A percentile compares a stretch with the other conserved stretches of the same genome.
Conservation (phyloP, 2,113 vertebrate species). For the Gracilinanus agilis region DNA sequence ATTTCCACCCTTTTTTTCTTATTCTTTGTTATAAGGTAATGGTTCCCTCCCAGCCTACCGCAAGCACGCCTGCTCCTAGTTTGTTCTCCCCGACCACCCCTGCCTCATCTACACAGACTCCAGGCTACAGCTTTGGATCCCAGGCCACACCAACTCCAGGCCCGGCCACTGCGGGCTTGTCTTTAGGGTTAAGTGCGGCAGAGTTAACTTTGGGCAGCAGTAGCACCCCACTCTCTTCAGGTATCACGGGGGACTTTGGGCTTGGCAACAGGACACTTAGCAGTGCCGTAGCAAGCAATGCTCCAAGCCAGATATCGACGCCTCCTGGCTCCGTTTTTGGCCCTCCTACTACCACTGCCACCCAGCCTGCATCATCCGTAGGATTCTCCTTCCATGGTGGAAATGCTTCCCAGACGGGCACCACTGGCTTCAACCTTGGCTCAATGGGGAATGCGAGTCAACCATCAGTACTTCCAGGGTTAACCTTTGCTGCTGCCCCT, state of each 20-base stretch:
- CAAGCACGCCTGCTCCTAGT: conserved; percentile 74
- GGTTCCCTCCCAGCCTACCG: conserved; percentile 55
- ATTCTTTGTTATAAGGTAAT: not conserved
- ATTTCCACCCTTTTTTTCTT: not conserved
- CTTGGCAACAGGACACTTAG: conserved; percentile 71
- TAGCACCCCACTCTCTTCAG: conserved; percentile 25
- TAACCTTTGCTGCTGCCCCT: conserved; percentile 84
- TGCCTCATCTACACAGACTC: conserved; percentile 67
- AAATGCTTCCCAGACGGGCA: conserved; percentile 18
- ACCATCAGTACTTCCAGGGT: conserved; percentile 37
- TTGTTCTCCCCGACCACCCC: conserved; percentile 83
- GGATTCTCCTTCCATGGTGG: conserved; percentile 79
- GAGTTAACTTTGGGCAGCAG: conserved; percentile 83
- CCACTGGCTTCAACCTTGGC: conserved; percentile 57
- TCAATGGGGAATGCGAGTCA: conserved; percentile 49
- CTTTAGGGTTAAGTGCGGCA: conserved; percentile 84
- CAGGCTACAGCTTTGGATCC: conserved; percentile 88
- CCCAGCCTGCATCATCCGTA: conserved; percentile 57
- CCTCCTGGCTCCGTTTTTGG: conserved; percentile 85
- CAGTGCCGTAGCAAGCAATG: conserved; percentile 23
- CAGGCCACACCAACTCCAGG: conserved; percentile 60
- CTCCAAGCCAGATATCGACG: conserved; percentile 80
- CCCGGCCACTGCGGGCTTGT: conserved; percentile 82
- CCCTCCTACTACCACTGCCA: conserved; percentile 68
- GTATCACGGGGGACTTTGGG: conserved; percentile 54